Evolutionary conservation across 2,888 invertebrate species (phyloP).

Genomic region (Mythimna loreyi): DNA sequence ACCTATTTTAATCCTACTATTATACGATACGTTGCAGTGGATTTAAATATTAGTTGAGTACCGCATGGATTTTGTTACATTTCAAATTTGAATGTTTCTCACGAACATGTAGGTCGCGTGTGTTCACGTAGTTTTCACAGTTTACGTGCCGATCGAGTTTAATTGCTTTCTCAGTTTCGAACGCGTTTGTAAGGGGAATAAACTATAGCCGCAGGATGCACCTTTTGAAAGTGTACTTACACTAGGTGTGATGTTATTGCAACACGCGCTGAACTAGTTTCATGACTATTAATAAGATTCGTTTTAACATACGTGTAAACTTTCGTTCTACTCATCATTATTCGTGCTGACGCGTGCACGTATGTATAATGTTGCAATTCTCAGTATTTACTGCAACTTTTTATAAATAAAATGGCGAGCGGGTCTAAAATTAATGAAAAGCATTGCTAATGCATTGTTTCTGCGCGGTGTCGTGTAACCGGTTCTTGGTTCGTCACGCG

Average conservation of each 20-base stretch:
- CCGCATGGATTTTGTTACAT: conserved; percentile 65
- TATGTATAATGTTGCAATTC: conserved; percentile 63
- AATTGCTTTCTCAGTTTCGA: conserved; percentile 68
- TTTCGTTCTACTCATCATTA: conserved; percentile 68
- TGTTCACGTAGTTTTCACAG: conserved; percentile 73
- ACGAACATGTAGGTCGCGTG: conserved; percentile 67
- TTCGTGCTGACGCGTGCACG: conserved; percentile 60
- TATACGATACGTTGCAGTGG: conserved; percentile 71
- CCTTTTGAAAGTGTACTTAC: conserved; percentile 60
- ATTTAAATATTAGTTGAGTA: conserved; percentile 65
- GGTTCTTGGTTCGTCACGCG: conserved; percentile 85
- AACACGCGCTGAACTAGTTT: conserved; percentile 68
- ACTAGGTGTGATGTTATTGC: conserved; percentile 64
- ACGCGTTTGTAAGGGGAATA: conserved; percentile 59
- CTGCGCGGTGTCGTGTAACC: conserved; percentile 85
- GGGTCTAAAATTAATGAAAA: conserved; percentile 81
- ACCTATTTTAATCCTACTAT: conserved; percentile 76
- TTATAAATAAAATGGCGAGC: conserved; percentile 73
- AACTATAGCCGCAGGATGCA: conserved; percentile 66
- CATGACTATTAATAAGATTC: conserved; percentile 66
- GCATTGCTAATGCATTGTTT: conserved; percentile 84
- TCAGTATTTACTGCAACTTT: conserved; percentile 69
- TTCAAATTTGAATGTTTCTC: conserved; percentile 62
- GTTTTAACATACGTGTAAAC: conserved; percentile 67
- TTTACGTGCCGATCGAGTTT: conserved; percentile 69